Evolutionary conservation across 2,888 invertebrate genomes (phyloP).

Genomic region (Leptopilina myrica): DNA sequence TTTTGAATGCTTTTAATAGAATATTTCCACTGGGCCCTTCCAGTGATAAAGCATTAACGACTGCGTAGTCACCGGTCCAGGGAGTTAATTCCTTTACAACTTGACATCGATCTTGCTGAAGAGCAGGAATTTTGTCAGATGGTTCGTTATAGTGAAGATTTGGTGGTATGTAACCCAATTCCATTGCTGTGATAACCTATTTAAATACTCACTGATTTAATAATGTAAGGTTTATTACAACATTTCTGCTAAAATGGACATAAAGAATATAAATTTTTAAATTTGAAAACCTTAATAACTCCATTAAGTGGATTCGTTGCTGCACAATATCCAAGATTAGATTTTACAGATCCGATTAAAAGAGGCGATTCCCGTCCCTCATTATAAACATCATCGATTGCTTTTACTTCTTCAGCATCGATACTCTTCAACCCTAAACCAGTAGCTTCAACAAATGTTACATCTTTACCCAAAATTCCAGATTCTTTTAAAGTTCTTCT

Average conservation of each 20-base stretch:
- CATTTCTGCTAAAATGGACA: no score
- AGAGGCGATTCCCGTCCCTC: slow-evolving; percentile 53
- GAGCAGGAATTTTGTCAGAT: slow-evolving; percentile 50
- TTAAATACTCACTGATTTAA: no score
- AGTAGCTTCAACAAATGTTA: slow-evolving; percentile 68
- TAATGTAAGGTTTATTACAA: no score
- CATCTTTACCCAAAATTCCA: slow-evolving; percentile 50
- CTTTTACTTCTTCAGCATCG: slow-evolving; percentile 55
- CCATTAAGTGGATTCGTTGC: slow-evolving; percentile 39
- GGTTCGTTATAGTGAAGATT: slow-evolving; percentile 79
- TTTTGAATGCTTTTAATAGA: slow-evolving; percentile 50
- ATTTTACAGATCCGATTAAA: slow-evolving; percentile 57
- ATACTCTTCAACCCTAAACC: slow-evolving; percentile 81
- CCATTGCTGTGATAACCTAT: slow-evolving; percentile 54
- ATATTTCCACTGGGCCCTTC: slow-evolving; percentile 48
- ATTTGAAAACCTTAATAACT: slow-evolving; percentile 50
- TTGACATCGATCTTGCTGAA: slow-evolving; percentile 50
- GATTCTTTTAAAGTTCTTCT: slow-evolving; percentile 49
- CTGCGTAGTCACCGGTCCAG: slow-evolving; percentile 52
- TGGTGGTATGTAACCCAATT: slow-evolving; percentile 76
- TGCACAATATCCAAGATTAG: slow-evolving; percentile 53
- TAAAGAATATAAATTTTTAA: no score
- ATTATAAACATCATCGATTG: slow-evolving; percentile 56
- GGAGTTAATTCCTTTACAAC: slow-evolving; percentile 51
- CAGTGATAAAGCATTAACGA: slow-evolving; percentile 47